A percentile compares a stretch with the other conserved stretches of the same genome.
These are phyloP conservation scores for Timandra comae DNA, from an alignment of 2,888 invertebrate genomes.

Conservation along the genomic window DNA sequence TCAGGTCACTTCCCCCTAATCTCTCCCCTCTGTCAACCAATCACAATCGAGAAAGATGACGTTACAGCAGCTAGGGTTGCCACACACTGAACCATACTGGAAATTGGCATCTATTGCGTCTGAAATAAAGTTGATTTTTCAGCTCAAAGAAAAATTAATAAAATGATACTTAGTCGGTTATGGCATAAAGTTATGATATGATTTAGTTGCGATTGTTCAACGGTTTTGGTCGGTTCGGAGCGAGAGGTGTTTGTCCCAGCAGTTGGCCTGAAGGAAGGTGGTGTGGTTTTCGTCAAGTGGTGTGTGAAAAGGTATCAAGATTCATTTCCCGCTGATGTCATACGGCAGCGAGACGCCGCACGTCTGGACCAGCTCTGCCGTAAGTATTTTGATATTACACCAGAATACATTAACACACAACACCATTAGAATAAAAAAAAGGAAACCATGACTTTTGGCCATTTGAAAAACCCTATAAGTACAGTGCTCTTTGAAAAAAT, in stretches of 20 bases:
- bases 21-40: conserved; percentile 48
- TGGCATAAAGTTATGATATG: conserved; percentile 46
- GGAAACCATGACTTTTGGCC: too few species aligned
- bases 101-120: conserved; percentile 15
- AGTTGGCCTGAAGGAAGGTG: conserved; percentile 22
- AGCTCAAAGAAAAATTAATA: conserved; percentile 39
- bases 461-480: too few species aligned
- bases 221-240: conserved; percentile 21
- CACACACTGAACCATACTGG: conserved; percentile 2
- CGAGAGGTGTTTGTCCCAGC: conserved; percentile 9
- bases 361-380: conserved; percentile 72
- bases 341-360: conserved; percentile 74
- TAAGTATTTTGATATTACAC: too few species aligned
- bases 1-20: conserved; percentile 39
- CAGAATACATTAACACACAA: too few species aligned
- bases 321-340: conserved; percentile 77
- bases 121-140: conserved; percentile 19
- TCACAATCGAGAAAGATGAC: conserved; percentile 53
- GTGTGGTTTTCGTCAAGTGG: conserved; percentile 27
- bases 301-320: conserved; percentile 60
- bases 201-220: conserved; percentile 51
- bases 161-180: conserved; percentile 38
- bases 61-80: conserved; percentile 40
- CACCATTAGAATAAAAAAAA: too few species aligned
- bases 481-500: too few species aligned